Evolutionary conservation across 1,140 invertebrate genomes (phyloP).

Genomic region (Stegodyphus dumicola): DNA sequence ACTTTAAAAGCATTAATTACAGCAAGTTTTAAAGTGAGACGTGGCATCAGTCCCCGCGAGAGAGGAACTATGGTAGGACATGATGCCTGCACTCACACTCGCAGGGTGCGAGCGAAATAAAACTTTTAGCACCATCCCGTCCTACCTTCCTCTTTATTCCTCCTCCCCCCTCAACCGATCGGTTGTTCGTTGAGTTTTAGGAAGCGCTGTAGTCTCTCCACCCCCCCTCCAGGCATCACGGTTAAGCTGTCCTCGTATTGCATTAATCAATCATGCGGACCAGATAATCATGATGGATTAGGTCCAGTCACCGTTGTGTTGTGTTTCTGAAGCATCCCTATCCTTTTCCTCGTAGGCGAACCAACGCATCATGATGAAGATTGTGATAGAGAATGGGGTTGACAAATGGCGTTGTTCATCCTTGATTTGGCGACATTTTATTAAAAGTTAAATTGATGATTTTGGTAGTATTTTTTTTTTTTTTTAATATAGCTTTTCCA

Average conservation of each 20-base stretch:
- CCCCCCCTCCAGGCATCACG: conserved; percentile 7
- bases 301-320: conserved; percentile 18
- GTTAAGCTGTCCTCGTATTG: conserved; percentile 55
- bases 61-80: not conserved
- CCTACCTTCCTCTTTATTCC: not conserved
- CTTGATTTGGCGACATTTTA: no score
- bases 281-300: conserved; percentile 62
- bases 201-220: not conserved
- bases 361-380: not conserved
- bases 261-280: conserved; percentile 60
- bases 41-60: not conserved
- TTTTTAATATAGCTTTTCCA: no score
- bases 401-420: no score
- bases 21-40: not conserved
- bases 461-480: no score
- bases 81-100: not conserved
- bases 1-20: conserved; percentile 56
- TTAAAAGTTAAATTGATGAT: no score
- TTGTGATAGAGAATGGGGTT: no score
- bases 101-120: conserved; percentile 27
- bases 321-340: conserved; percentile 46
- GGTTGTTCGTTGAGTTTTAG: conserved; percentile 2
- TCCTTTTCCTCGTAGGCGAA: conserved; percentile 20
- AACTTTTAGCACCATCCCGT: conserved; percentile 6
- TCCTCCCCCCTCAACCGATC: not conserved